Evolutionary conservation across 2,113 vertebrate species (phyloP), one percentile per base, ranked within the genome.

Genomic region (Lagopus muta): DNA sequence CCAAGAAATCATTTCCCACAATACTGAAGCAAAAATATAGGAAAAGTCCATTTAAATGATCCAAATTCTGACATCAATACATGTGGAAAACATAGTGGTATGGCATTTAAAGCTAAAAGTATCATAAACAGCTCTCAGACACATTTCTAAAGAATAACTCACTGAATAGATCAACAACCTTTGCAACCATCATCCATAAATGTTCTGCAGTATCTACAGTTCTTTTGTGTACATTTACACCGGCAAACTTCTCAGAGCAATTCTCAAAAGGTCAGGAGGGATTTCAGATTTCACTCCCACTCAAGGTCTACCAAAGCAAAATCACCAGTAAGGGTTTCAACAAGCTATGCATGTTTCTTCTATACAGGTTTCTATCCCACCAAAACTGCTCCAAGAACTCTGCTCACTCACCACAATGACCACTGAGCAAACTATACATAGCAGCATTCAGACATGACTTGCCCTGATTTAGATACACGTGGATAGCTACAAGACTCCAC

Each of bases 371-470:
- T 42, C 84, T 36, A 7, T 50, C 13, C 62, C 25, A 48, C n/a
- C 61, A 82, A 64, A 78, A 73, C 18, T 3, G 2, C 79, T 85
- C 45, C 45, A 93, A 50, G 72, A 82, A 89, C 71, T 87, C 55
- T 17, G 92, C 67, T 50, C 55, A 87, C 50, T 55, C 17, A 6
- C 55, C 83, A 76, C 16, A 5, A 54, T 69, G 81, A 86, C 62
- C 65, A 47, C 77, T 62, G 54, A 93, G 67, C 58, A 92, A 89
- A 77, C 88, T 76, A 89, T 52, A 93, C 65, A 85, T 50, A 77
- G 81, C 74, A 89, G 79, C 74, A 82, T 87, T 81, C 21, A 6
- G 48, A 10, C 86, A 89, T 75, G 74, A 76, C 91, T 81, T 74
- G 47, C 55, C 67, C 13, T 54, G 69, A 83, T 75, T 86, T 75